Evolutionary conservation across 2,113 vertebrate genomes (phyloP).

Genomic region (Apeltes quadracus): DNA sequence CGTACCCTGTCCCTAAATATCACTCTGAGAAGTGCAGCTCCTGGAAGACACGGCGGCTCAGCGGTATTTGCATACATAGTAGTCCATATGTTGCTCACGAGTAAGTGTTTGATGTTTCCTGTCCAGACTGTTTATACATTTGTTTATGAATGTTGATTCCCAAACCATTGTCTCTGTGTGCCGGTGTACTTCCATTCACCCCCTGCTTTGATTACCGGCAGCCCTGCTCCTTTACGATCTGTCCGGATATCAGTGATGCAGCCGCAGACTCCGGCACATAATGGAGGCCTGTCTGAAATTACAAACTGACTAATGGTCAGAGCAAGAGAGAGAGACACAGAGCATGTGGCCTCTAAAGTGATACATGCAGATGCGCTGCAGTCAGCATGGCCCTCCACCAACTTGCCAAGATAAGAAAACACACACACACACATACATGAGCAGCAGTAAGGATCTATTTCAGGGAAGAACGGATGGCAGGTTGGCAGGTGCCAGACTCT

Average conservation of each 20-base stretch:
- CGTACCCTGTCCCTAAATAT: conserved; percentile 53
- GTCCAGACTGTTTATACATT: background rate
- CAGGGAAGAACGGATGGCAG: conserved; percentile 53
- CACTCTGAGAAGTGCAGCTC: conserved; percentile 41
- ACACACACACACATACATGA: conserved; percentile 32
- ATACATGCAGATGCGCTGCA: conserved; percentile 65
- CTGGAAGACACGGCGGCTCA: conserved; percentile 14
- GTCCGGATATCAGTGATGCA: conserved; percentile 39
- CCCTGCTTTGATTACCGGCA: conserved; percentile 14
- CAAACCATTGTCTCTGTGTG: background rate
- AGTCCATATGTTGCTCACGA: background rate
- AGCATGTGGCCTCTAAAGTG: conserved; percentile 37
- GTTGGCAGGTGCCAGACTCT: conserved; percentile 62
- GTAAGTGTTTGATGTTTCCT: background rate
- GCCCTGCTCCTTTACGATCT: conserved; percentile 25
- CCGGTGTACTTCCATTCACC: conserved; percentile 22
- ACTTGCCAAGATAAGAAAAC: conserved; percentile 45
- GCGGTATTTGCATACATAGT: conserved; percentile 4
- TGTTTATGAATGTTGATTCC: background rate
- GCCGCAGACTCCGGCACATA: conserved; percentile 55
- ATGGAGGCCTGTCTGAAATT: conserved; percentile 63
- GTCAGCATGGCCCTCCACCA: conserved; percentile 60
- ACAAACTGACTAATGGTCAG: conserved; percentile 40
- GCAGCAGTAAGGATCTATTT: conserved; percentile 57
- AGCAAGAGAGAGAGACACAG: background rate